These are phyloP conservation scores for Portevinia maculata DNA, from an alignment of 2,888 invertebrate species.

Conservation along the genomic window DNA sequence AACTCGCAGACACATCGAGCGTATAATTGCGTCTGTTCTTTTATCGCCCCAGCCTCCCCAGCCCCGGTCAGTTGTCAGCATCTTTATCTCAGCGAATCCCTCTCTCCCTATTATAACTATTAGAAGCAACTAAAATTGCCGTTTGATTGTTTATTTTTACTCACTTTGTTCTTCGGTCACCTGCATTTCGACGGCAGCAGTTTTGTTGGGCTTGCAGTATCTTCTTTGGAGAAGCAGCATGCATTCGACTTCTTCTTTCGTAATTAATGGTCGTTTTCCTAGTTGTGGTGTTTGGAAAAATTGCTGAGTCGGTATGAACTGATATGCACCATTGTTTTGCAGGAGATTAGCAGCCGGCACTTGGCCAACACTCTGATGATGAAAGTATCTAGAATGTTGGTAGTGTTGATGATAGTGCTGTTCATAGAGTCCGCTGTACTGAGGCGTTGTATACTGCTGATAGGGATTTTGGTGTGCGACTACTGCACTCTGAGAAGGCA, in stretches of 20 bases:
- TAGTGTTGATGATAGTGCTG: conserved; percentile 36
- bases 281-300: conserved; percentile 21
- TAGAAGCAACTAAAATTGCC: conserved; percentile 16
- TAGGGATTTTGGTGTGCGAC: conserved; percentile 23
- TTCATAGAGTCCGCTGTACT: conserved; percentile 16
- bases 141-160: conserved; percentile 6
- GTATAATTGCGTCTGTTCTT: conserved; percentile 24
- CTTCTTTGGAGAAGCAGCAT: conserved; percentile 47
- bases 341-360: conserved; percentile 10
- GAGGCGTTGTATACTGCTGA: background rate
- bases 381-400: conserved; percentile 41
- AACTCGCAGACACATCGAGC: conserved; percentile 27
- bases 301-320: conserved; percentile 38
- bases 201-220: conserved; percentile 9
- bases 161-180: conserved; percentile 48
- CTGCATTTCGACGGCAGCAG: conserved; percentile 7
- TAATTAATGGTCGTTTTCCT: conserved; percentile 48
- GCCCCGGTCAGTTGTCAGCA: conserved; percentile 5
- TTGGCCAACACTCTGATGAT: conserved; percentile 7
- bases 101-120: conserved; percentile 5
- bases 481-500: conserved; percentile 1
- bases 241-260: conserved; percentile 56
- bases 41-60: conserved; percentile 2
- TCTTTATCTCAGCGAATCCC: background rate
- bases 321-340: conserved; percentile 20